phyloP scores from a whole-genome alignment of 2,797 vertebrate species.

The Pelobates cultripes region DNA sequence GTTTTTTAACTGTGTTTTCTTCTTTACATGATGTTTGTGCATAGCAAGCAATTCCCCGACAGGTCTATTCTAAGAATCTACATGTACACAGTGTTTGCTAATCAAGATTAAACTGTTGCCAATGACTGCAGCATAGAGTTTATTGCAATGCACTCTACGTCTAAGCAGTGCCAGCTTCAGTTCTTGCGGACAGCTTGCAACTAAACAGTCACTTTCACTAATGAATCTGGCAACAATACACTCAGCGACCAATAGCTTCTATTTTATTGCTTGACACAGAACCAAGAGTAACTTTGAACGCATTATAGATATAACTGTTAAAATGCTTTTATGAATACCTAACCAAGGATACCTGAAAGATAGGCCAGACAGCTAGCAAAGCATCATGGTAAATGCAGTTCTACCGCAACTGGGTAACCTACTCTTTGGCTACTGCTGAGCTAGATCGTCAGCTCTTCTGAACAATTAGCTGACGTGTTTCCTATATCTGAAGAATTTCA shows the following conservation, averaged over 20 bases:
- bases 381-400: background rate
- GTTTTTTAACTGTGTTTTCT: no score
- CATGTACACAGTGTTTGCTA: background rate
- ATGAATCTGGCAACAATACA: background rate
- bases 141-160: slow-evolving; percentile 3
- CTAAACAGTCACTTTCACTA: background rate
- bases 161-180: slow-evolving; percentile 3
- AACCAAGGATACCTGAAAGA: no score
- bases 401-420: background rate
- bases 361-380: no score
- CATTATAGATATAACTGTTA: no score
- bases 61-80: background rate
- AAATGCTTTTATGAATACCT: no score
- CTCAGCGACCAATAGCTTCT: background rate
- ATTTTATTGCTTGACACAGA: background rate
- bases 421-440: background rate
- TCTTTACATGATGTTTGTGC: no score
- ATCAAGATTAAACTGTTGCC: slow-evolving; percentile 36
- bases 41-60: background rate
- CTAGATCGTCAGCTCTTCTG: background rate
- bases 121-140: slow-evolving; percentile 59
- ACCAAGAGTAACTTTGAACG: no score
- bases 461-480: background rate
- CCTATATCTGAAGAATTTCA: no score
- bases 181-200: slow-evolving; percentile 27